Conservation (phyloP, 2,888 invertebrate genomes). For the Chaitophorus viminalis region DNA sequence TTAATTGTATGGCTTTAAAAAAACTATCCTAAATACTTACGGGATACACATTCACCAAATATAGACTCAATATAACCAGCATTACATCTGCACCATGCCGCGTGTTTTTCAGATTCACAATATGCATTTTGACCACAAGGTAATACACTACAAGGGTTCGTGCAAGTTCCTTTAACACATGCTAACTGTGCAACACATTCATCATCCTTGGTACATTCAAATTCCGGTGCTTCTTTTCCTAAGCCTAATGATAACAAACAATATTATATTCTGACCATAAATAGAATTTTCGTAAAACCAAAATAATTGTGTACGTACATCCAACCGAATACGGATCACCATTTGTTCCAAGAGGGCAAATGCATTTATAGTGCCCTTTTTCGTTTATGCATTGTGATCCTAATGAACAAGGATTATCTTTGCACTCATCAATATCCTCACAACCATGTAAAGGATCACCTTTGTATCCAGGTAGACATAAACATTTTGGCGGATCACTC, state of each 20-base stretch:
- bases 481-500: slow-evolving; percentile 87
- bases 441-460: slow-evolving; percentile 88
- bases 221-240: slow-evolving; percentile 72
- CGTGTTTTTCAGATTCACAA: slow-evolving; percentile 85
- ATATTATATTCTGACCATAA: background rate
- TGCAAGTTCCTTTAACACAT: slow-evolving; percentile 81
- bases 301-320: slow-evolving; percentile 70
- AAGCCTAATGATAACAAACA: slow-evolving; percentile 66
- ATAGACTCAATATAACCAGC: slow-evolving; percentile 83
- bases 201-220: slow-evolving; percentile 77
- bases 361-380: slow-evolving; percentile 86
- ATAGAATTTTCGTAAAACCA: background rate
- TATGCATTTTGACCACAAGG: slow-evolving; percentile 86
- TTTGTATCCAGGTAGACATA: slow-evolving; percentile 87
- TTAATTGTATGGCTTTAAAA: background rate
- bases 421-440: slow-evolving; percentile 86
- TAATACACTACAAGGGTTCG: slow-evolving; percentile 82
- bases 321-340: slow-evolving; percentile 88
- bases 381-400: slow-evolving; percentile 90
- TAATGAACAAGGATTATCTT: slow-evolving; percentile 83
- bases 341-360: slow-evolving; percentile 82
- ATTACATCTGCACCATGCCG: slow-evolving; percentile 87
- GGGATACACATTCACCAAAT: slow-evolving; percentile 84
- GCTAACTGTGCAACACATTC: slow-evolving; percentile 85
- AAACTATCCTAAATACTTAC: slow-evolving; percentile 69